phyloP scores from a whole-genome alignment of 2,888 invertebrate species.

The Euproctis similis region DNA sequence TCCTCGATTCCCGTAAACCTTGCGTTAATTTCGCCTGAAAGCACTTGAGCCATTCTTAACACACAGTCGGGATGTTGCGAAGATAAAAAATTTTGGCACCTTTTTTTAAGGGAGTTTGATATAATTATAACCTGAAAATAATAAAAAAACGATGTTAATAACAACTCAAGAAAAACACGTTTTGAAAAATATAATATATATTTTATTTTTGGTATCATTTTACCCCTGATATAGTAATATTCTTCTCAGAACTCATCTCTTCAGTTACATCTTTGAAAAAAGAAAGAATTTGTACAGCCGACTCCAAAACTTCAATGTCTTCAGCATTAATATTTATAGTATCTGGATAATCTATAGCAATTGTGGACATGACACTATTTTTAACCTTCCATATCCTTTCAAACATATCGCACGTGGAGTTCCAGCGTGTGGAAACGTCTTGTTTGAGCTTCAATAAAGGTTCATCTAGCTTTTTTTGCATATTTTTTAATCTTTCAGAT shows the following conservation, averaged over 20 bases:
- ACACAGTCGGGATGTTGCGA: too few relatives aligned
- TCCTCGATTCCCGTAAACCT: too few relatives aligned
- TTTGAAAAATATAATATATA: too few relatives aligned
- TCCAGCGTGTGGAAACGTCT: constrained; percentile 2
- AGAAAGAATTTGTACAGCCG: not conserved
- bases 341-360: not conserved
- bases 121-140: too few relatives aligned
- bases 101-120: too few relatives aligned
- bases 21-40: too few relatives aligned
- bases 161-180: too few relatives aligned
- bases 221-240: constrained; percentile 1
- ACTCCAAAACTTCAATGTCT: not conserved
- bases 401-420: constrained; percentile 3
- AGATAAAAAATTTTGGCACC: too few relatives aligned
- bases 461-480: constrained; percentile 1
- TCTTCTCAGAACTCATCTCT: constrained; percentile 1
- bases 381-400: not conserved
- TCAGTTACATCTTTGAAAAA: constrained; percentile 1
- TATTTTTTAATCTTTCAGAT: not conserved
- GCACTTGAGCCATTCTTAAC: too few relatives aligned
- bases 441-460: constrained; percentile 1
- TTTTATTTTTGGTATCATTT: too few relatives aligned
- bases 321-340: not conserved
- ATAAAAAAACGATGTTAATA: too few relatives aligned
- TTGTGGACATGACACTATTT: constrained; percentile 1